These are phyloP conservation scores for Aphodius granarius DNA, from an alignment of 2,888 invertebrate species.

Conservation along the genomic window DNA sequence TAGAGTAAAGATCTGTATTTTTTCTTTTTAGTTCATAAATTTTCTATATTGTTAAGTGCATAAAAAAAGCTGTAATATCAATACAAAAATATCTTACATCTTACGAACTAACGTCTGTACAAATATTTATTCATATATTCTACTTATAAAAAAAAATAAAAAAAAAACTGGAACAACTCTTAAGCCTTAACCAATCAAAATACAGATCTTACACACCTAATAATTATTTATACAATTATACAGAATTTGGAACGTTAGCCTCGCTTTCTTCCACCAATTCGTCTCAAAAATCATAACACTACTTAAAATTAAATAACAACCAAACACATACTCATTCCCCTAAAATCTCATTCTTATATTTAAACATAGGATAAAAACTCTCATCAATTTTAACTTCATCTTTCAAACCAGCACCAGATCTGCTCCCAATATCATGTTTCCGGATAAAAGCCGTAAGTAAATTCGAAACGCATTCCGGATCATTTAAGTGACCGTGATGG, in stretches of 20 bases:
- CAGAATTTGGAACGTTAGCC: too few species aligned
- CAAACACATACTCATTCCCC: background rate
- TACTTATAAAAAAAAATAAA: background rate
- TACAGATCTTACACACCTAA: too few species aligned
- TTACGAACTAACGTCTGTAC: too few species aligned
- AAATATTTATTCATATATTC: background rate
- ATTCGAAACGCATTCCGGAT: slow-evolving; percentile 55
- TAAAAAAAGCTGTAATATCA: background rate
- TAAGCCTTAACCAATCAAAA: too few species aligned
- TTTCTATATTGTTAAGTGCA: too few species aligned
- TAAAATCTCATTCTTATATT: slow-evolving; percentile 9
- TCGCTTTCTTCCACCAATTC: too few species aligned
- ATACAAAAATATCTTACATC: background rate
- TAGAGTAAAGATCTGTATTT: too few species aligned
- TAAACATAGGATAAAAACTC: background rate
- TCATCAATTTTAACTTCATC: slow-evolving; percentile 18
- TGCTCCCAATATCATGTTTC: slow-evolving; percentile 20
- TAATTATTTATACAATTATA: too few species aligned
- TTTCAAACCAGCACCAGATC: slow-evolving; percentile 19
- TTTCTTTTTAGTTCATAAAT: too few species aligned
- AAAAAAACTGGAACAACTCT: background rate
- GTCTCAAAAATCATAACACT: background rate
- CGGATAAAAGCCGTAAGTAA: slow-evolving; percentile 18
- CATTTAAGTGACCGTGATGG: slow-evolving; percentile 76
- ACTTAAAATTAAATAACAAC: background rate